Percentiles rank a stretch among this genome's conserved stretches.
These are phyloP conservation scores for Cephus nigrinus DNA, from an alignment of 2,888 invertebrate genomes.

Conservation along the genomic window DNA sequence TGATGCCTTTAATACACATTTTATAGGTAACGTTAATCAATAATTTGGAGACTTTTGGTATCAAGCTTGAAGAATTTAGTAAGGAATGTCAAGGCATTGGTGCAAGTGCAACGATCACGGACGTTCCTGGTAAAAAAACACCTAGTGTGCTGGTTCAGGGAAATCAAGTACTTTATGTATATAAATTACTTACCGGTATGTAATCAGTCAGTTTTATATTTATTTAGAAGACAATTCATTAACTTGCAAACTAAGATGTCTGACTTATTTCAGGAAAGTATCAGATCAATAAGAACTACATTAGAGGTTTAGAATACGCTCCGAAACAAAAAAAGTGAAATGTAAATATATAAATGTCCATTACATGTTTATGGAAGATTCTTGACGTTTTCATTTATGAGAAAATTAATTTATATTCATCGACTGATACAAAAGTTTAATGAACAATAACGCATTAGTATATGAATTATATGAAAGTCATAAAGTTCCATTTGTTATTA, in stretches of 20 bases:
- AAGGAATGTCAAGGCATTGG: slow-evolving; percentile 89
- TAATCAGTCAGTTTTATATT: neutral
- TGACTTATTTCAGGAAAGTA: slow-evolving; percentile 74
- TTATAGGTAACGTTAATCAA: slow-evolving; percentile 86
- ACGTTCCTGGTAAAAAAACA: slow-evolving; percentile 76
- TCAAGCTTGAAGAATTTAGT: slow-evolving; percentile 81
- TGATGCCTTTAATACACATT: neutral
- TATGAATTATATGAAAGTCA: neutral
- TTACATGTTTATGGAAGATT: neutral
- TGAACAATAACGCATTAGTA: neutral
- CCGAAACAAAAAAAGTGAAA: slow-evolving; percentile 75
- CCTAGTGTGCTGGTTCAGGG: slow-evolving; percentile 90
- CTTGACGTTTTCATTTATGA: neutral
- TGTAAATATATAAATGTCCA: neutral
- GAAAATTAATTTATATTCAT: neutral
- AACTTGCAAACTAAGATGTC: neutral
- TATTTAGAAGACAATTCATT: neutral
- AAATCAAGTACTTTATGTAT: slow-evolving; percentile 80
- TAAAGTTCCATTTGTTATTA: neutral
- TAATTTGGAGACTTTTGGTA: slow-evolving; percentile 89
- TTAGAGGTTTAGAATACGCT: slow-evolving; percentile 81
- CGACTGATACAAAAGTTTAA: neutral
- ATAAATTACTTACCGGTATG: slow-evolving; percentile 69
- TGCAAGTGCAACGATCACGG: slow-evolving; percentile 85
- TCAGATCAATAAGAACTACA: slow-evolving; percentile 79